Percentiles rank a stretch among this genome's conserved stretches.
Evolutionary conservation across 2,888 invertebrate species (phyloP).

Genomic region (Himalopsyche kuldschensis): DNA sequence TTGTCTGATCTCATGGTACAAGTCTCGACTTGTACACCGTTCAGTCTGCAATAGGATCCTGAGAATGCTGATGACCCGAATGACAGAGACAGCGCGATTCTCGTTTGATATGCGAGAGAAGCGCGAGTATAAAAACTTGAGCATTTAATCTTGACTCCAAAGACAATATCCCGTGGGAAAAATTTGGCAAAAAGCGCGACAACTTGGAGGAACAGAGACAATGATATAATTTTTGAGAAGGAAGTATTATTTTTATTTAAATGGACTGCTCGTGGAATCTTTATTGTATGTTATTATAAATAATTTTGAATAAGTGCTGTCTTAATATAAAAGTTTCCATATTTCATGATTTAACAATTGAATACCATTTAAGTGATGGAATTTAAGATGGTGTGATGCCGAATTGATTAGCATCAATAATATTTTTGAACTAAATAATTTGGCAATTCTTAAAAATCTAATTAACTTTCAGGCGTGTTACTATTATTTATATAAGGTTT

Average conservation of each 20-base stretch:
- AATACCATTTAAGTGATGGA: too few relatives aligned
- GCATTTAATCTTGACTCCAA: not conserved
- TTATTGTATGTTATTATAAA: too few relatives aligned
- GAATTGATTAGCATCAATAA: too few relatives aligned
- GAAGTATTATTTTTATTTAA: not conserved
- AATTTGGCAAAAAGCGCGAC: conserved; percentile 19
- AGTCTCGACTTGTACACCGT: not conserved
- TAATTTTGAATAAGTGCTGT: too few relatives aligned
- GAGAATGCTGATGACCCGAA: not conserved
- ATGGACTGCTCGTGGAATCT: not conserved
- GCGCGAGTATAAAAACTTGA: not conserved
- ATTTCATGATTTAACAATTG: too few relatives aligned
- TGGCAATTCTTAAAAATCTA: too few relatives aligned
- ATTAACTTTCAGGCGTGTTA: too few relatives aligned
- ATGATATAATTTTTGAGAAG: not conserved
- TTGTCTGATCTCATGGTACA: not conserved
- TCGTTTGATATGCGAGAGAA: not conserved
- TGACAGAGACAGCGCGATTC: not conserved
- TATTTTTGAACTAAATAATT: too few relatives aligned
- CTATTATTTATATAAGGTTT: too few relatives aligned
- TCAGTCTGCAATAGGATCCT: not conserved
- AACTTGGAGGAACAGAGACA: not conserved
- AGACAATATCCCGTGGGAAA: conserved; percentile 23
- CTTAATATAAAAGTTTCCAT: too few relatives aligned
- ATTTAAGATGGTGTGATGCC: too few relatives aligned